Evolutionary conservation across 2,888 invertebrate species (phyloP), one percentile per base, ranked within the genome.

Genomic region (Thera obeliscata): DNA sequence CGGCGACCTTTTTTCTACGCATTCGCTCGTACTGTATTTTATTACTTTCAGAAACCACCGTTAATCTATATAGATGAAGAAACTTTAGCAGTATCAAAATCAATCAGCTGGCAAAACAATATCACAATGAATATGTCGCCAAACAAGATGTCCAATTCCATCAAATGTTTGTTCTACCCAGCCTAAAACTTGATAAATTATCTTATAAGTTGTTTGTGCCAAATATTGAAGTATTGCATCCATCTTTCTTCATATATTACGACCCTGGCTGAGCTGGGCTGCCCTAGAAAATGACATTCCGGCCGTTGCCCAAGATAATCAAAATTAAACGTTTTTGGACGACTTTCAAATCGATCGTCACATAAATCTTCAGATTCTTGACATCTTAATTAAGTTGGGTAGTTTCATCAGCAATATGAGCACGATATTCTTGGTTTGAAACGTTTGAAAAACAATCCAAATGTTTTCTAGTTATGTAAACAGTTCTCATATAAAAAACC

Each of bases 281-380:
- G 71, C 60, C 70, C 71, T 71, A 67, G 73, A 70, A 46, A 66
- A 70, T 58, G 70, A 70, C 71, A 71, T 66, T 71, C 70, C 61
- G 49, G 56, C 22, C 56, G 61, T 69, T 33, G 12, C 56, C 66
- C 70, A 69, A 63, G 60, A 66, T 67, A 57, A 67, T 71, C 64
- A 66, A 69, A 74, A 67, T 64, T 64, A 71, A 73, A 69, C 70
- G 71, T 62, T 73, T 22, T 74, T 71, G 73, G 74, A 73, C 66
- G 67, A 49, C 61, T 63, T 71, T 74, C 72, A 72, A 71, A 71
- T 61, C 65, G 41, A 58, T 69, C 12, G 58, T 66, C 38, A 48
- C 22, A 67, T 55, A 62, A 60, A 63, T 67, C 56, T 67, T 63
- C 49, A 41, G 36, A 49, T 56, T 50, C 43, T 11, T 56, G 54